Base-by-base conservation (phyloP, 2,113 vertebrate species). In the Ammodytes dubius region DNA sequence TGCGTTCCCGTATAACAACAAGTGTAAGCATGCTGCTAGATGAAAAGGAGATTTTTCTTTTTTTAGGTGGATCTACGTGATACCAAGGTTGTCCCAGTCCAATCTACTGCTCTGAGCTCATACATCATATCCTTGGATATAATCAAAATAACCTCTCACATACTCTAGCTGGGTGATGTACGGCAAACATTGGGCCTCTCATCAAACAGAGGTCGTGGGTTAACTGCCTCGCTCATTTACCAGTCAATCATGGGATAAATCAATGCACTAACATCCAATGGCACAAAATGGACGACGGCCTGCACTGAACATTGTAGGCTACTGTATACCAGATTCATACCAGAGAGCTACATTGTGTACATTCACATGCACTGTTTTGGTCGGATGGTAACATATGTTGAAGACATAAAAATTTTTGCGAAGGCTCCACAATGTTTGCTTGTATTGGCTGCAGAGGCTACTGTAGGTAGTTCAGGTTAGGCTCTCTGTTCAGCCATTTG, bases 351-450 rank as follows among this genome's bases (percentile, higher is more conserved):
- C 4, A 57, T 69, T 27, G 27, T 27, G 27, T 27, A 27, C 27
- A 27, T 65, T 71, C n/a, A 39, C 9, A 73, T 52, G 72, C 59
- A 14, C 27, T n/a, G 57, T 39, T 52, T 56, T 65, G 75, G 70
- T 11, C 14, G 9, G 79, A 12, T 70, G 58, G 65, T 49, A 77
- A 81, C 88, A 89, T 61, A 27, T 85, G 79, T 52, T 63, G 49
- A 70, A 81, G 53, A 59, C 65, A 59, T 79, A 58, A 87, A 76
- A 74, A 49, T 65, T 72, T 80, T 76, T 60, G 76, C 70, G 63
- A 74, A 83, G 52, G 15, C 50, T 35, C 68, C 37, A 54, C 42
- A 39, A 68, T 68, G 58, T 57, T 64, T 83, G 76, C 85, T 85
- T 87, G 64, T 42, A 67, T 59, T 85, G 82, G 84, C 84, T 53